Conservation (phyloP, 1,140 invertebrate species). For the Brachionus sp. region DNA sequence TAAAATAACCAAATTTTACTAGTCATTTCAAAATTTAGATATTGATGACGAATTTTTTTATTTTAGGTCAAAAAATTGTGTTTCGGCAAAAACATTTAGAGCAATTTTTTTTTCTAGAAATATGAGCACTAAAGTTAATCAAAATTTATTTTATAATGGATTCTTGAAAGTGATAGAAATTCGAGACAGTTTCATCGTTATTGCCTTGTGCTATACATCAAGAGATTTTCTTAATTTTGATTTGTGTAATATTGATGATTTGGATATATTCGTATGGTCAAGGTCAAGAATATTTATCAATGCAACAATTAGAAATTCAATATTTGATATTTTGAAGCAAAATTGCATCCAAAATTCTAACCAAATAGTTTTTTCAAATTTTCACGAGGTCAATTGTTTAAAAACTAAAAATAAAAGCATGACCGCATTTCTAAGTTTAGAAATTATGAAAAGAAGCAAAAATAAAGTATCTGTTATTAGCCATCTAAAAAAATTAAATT, state of each 20-base stretch:
- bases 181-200: background rate
- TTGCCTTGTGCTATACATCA: background rate
- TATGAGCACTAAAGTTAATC: background rate
- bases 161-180: background rate
- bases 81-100: background rate
- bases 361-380: background rate
- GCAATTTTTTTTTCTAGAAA: background rate
- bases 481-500: background rate
- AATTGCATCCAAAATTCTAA: background rate
- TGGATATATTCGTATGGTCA: conserved; percentile 10
- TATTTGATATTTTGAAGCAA: background rate
- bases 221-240: background rate
- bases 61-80: background rate
- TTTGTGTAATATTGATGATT: background rate
- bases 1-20: no score
- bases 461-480: background rate
- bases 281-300: background rate
- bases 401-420: background rate
- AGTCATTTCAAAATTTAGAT: no score
- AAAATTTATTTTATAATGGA: background rate
- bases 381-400: background rate
- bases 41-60: background rate
- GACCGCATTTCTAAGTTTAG: background rate
- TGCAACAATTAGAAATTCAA: background rate
- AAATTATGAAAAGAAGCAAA: background rate